Base-by-base conservation (phyloP, 2,888 invertebrate genomes). In the Serrognathus titanus region DNA sequence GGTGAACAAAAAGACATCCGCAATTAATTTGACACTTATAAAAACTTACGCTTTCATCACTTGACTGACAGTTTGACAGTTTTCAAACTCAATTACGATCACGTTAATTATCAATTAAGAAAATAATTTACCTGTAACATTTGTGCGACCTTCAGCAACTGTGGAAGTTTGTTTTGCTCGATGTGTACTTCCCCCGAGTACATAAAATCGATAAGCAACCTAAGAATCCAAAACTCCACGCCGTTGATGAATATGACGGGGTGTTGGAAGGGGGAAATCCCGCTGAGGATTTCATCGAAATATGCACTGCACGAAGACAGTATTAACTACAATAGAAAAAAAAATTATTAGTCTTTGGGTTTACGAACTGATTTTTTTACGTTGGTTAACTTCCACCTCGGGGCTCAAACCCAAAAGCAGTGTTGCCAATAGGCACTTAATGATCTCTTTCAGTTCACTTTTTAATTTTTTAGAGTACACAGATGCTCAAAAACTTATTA, bases 151-250 rank as follows among this genome's bases (percentile, higher is more conserved):
- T 75, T 73, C 8, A 81, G 67, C n/a, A 81, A 67, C 47, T 76
- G 75, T 24, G 79, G 74, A 31, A 82, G 65, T 62, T 78, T 76
- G 48, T 76, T 75, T 61, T 81, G 80, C 46, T 74, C 73, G 11
- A 82, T 78, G 61, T 79, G 78, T 0, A 81, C 79, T 69, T 81
- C 81, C 1, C 81, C 81, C 2, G 77, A 73, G 68, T 82, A 82
- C 80, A 82, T 81, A 64, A 81, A 82, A 63, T 80, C 79, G 35
- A 81, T 78, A 3, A 82, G 66, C 1, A 78, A 75, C 64, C 79
- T 78, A n/a, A 82, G 67, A 50, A 80, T 78, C 78, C 80, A 80
- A 67, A 78, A 81, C 24, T 78, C 76, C 31, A 79, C 72, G 57
- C 80, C 80, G 50, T 78, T 79, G 69, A 82, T 72, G 57, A 80